Base-by-base conservation (phyloP, 2,888 invertebrate genomes). In the Lordiphosa fenestrarum region DNA sequence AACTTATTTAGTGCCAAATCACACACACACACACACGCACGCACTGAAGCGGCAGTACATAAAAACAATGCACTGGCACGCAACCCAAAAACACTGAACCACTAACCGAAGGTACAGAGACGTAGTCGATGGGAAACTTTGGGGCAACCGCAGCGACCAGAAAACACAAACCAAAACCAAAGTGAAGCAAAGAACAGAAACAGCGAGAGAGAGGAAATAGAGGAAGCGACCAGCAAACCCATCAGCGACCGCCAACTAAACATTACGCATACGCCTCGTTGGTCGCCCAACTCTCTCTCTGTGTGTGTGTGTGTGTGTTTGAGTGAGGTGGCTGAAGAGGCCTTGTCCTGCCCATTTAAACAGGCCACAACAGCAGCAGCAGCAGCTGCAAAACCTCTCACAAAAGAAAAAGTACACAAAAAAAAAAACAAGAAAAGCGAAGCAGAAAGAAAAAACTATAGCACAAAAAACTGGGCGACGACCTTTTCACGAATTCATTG, bases 401-500 rank as follows among this genome's bases (percentile, higher is more conserved):
- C 63, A 63, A 56, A 64, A 48, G 55, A 46, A 50, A 63, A 44
- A 39, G 56, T 25, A 46, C 41, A 54, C 30, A 36, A 46, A 46
- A 46, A 35, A 44, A 5, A 33, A 46, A 25, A 40, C 15, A 15
- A 19, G 9, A 60, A 30, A 42, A 35, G n/a, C 25, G 13, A 10
- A 4, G n/a, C 4, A 38, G 13, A 46, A 13, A 21, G 46, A 6
- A 25, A 48, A 19, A 30, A 33, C 23, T 36, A 54, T 6, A 10
- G 49, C 15, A 35, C 15, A 48, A 42, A 35, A 65, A 64, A 62
- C 49, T 65, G 65, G 65, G 40, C 62, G 46, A 66, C 69, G 64
- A 74, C 80, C 83, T 78, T 78, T 66, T 71, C 69, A 82, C 63
- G 53, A 47, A 78, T 71, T 76, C 75, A 76, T 74, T 76, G 75